Conservation (phyloP, 2,888 invertebrate genomes). For the Pedicia rivosa region DNA sequence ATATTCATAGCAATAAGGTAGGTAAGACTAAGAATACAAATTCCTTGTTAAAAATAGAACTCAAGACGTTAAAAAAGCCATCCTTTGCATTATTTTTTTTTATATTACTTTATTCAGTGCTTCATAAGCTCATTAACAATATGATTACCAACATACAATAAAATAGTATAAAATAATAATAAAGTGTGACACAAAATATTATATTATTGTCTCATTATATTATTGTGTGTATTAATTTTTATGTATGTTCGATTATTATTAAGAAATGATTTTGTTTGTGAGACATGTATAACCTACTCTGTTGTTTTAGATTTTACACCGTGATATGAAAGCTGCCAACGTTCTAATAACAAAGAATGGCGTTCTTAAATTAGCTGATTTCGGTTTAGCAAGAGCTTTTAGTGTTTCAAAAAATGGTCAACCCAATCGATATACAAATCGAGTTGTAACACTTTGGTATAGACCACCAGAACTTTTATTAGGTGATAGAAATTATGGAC, state of each 20-base stretch:
- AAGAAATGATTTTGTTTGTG: neutral
- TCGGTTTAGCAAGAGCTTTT: constrained; percentile 90
- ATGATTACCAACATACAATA: too few relatives aligned
- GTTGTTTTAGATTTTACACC: constrained; percentile 53
- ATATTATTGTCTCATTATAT: too few relatives aligned
- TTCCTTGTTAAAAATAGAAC: too few relatives aligned
- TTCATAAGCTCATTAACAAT: too few relatives aligned
- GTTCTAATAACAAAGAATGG: constrained; percentile 93
- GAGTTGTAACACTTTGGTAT: constrained; percentile 97
- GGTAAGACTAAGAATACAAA: constrained; percentile 8
- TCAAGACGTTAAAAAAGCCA: too few relatives aligned
- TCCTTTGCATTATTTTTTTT: too few relatives aligned
- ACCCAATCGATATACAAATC: constrained; percentile 86
- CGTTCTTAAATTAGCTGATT: constrained; percentile 89
- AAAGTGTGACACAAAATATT: too few relatives aligned
- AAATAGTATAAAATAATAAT: too few relatives aligned
- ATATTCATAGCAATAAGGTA: constrained; percentile 88
- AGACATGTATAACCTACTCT: neutral
- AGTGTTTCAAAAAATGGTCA: constrained; percentile 74
- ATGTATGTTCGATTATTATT: too few relatives aligned
- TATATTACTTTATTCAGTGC: too few relatives aligned
- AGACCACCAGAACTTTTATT: constrained; percentile 44
- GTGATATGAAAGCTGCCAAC: constrained; percentile 99
- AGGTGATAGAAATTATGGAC: constrained; percentile 88
- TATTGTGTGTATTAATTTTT: too few relatives aligned